Evolutionary conservation across 2,888 invertebrate genomes (phyloP).

Genomic region (Latheticus oryzae): DNA sequence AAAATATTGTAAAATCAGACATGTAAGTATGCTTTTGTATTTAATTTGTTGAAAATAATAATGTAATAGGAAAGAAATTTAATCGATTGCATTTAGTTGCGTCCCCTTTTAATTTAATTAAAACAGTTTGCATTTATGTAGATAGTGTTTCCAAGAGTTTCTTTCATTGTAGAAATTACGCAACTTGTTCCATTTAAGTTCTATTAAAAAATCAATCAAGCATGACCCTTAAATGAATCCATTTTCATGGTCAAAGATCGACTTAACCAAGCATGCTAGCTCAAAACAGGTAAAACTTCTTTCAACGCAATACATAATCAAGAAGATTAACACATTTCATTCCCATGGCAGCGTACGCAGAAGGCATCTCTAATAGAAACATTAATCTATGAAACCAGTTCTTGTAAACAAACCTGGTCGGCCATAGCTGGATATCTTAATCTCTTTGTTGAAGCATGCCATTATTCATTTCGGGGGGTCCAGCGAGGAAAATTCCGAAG

Average conservation of each 20-base stretch:
- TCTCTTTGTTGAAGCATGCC: conserved; percentile 49
- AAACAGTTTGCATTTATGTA: too few relatives aligned
- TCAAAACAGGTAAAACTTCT: conserved; percentile 46
- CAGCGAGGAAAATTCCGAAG: conserved; percentile 44
- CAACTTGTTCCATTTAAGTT: too few relatives aligned
- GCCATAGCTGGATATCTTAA: conserved; percentile 54
- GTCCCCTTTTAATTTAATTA: too few relatives aligned
- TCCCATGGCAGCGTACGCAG: conserved; percentile 46
- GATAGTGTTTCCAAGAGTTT: too few relatives aligned
- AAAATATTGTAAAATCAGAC: too few relatives aligned
- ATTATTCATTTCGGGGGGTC: conserved; percentile 53
- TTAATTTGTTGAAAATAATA: too few relatives aligned
- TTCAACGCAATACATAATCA: conserved; percentile 45
- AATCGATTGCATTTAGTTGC: too few relatives aligned
- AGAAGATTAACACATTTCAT: conserved; percentile 52
- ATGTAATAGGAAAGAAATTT: too few relatives aligned
- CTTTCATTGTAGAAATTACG: too few relatives aligned
- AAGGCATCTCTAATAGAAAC: conserved; percentile 45
- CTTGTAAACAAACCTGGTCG: conserved; percentile 43
- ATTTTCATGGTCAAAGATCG: not conserved
- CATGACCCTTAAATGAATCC: conserved; percentile 7
- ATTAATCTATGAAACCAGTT: conserved; percentile 47
- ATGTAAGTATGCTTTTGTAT: too few relatives aligned
- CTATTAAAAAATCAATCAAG: conserved; percentile 5
- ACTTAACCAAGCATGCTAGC: conserved; percentile 42